Evolutionary conservation across 1,140 invertebrate genomes (phyloP).

Genomic region (Steinernema khuongi): DNA sequence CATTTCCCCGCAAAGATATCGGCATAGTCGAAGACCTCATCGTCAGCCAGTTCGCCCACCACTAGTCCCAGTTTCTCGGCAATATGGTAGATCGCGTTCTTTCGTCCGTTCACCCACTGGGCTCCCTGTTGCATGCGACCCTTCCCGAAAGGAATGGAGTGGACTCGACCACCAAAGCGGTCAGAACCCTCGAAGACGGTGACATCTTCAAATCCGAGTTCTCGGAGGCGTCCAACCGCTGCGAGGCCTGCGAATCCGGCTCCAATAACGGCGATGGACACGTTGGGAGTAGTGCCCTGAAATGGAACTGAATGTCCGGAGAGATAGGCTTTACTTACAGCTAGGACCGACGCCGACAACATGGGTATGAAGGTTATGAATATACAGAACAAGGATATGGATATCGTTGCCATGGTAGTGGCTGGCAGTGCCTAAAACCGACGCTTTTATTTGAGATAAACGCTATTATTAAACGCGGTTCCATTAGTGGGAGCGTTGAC

Average conservation of each 20-base stretch:
- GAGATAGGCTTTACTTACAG: not conserved
- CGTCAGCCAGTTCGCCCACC: constrained; percentile 28
- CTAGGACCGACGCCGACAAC: not conserved
- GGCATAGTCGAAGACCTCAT: constrained; percentile 28
- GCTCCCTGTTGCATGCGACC: constrained; percentile 33
- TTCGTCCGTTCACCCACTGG: constrained; percentile 35
- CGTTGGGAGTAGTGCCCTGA: not conserved
- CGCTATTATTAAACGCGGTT: too few relatives aligned
- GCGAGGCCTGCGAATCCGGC: constrained; percentile 62
- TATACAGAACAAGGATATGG: not conserved
- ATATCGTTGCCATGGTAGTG: not conserved
- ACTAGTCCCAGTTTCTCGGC: constrained; percentile 36
- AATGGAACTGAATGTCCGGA: not conserved
- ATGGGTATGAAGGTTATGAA: not conserved
- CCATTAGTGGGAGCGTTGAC: too few relatives aligned
- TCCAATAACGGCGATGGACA: constrained; percentile 59
- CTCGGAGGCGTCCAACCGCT: constrained; percentile 59
- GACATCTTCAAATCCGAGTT: constrained; percentile 55
- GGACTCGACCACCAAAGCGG: constrained; percentile 61
- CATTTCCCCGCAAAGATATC: constrained; percentile 29
- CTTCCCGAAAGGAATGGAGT: constrained; percentile 41
- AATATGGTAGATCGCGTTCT: constrained; percentile 39
- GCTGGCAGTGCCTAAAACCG: not conserved
- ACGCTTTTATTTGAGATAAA: too few relatives aligned
- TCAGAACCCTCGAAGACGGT: constrained; percentile 61